Conservation (phyloP, 2,797 vertebrate species). For the Poecile montanus region DNA sequence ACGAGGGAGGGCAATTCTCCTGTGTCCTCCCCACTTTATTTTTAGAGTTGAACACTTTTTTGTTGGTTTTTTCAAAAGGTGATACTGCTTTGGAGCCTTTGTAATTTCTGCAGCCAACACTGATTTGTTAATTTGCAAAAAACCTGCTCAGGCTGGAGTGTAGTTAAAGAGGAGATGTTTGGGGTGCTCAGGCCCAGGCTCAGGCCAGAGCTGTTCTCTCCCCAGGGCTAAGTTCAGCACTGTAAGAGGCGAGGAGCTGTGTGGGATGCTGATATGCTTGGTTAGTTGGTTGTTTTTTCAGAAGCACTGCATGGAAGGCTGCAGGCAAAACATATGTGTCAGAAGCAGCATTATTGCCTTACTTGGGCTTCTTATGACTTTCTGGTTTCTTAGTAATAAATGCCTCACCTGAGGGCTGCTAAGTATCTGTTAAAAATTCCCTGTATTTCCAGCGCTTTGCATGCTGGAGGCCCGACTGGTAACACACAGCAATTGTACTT, state of each 20-base stretch:
- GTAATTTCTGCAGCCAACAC: background rate
- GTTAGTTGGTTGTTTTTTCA: background rate
- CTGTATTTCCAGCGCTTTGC: background rate
- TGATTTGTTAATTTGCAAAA: background rate
- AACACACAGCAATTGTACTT: fast-evolving
- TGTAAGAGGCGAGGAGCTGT: background rate
- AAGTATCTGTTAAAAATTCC: background rate
- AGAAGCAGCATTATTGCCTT: background rate
- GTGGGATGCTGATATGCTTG: background rate
- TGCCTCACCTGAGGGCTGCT: background rate
- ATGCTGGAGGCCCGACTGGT: background rate
- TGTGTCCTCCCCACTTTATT: background rate
- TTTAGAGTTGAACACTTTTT: background rate
- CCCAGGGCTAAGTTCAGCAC: fast-evolving
- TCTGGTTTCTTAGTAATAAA: background rate
- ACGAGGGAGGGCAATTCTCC: background rate
- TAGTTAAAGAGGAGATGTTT: background rate
- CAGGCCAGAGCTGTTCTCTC: background rate
- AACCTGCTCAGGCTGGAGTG: background rate
- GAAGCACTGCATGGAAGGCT: background rate
- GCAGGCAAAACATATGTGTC: background rate
- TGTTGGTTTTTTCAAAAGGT: background rate
- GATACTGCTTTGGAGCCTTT: background rate
- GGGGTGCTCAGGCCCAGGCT: background rate
- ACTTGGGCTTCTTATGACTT: background rate